Conservation (phyloP, 1,140 invertebrate species). For the Papilio aristodemus region DNA sequence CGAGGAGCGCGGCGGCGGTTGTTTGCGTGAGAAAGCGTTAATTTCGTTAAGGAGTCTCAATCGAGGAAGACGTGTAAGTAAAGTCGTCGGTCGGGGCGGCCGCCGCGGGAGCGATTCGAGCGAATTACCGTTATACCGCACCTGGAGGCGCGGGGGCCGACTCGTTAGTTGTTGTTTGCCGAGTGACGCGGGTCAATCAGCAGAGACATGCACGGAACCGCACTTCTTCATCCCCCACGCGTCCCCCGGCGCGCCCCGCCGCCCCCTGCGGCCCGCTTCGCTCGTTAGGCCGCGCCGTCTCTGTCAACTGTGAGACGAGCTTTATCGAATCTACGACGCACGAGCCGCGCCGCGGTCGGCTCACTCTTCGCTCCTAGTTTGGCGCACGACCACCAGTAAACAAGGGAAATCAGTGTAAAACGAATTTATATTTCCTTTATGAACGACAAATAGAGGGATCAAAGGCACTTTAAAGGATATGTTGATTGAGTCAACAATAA, state of each 20-base stretch:
- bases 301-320: slow-evolving; percentile 76
- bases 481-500: slow-evolving; percentile 34
- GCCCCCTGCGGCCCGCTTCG: slow-evolving; percentile 49
- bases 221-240: slow-evolving; percentile 80
- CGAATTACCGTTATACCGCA: slow-evolving; percentile 75
- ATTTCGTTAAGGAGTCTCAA: slow-evolving; percentile 80
- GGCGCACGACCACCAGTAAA: slow-evolving; percentile 71
- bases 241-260: slow-evolving; percentile 44
- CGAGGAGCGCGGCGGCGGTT: slow-evolving; percentile 61
- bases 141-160: slow-evolving; percentile 77
- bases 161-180: slow-evolving; percentile 81
- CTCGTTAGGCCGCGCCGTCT: slow-evolving; percentile 76
- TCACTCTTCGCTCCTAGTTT: slow-evolving; percentile 72
- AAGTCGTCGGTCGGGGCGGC: slow-evolving; percentile 59
- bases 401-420: slow-evolving; percentile 75
- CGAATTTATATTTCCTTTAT: slow-evolving; percentile 67
- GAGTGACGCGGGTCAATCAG: slow-evolving; percentile 83
- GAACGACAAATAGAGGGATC: slow-evolving; percentile 50
- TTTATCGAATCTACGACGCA: slow-evolving; percentile 80
- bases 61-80: slow-evolving; percentile 72
- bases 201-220: slow-evolving; percentile 85
- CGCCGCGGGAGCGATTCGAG: slow-evolving; percentile 72
- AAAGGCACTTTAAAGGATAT: slow-evolving; percentile 26
- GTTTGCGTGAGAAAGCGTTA: slow-evolving; percentile 74
- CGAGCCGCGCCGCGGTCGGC: slow-evolving; percentile 69